Conservation (phyloP, 1,140 invertebrate species). For the Polypedilum vanderplanki region DNA sequence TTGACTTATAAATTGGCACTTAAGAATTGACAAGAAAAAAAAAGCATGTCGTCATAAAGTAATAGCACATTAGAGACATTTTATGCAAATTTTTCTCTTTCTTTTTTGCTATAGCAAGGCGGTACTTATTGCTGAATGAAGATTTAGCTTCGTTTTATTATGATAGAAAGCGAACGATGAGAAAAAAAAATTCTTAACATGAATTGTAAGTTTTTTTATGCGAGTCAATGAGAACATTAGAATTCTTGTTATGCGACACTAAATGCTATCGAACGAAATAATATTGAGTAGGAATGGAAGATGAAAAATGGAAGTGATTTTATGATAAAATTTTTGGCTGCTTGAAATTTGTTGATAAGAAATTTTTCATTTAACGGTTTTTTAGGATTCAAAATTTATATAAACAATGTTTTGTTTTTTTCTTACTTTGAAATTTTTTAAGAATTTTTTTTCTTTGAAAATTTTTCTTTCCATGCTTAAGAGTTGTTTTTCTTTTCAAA, state of each 20-base stretch:
- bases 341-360: no score
- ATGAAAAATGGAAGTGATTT: no score
- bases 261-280: not conserved
- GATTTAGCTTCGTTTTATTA: not conserved
- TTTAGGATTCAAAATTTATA: no score
- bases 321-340: no score
- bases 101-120: not conserved
- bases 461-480: no score
- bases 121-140: not conserved
- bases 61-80: not conserved
- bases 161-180: not conserved
- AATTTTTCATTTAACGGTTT: no score
- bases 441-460: no score
- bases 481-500: no score
- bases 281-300: no score
- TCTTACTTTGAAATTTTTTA: no score
- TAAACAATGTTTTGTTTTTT: no score
- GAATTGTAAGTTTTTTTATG: not conserved
- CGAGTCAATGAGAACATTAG: not conserved
- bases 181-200: not conserved
- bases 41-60: constrained; percentile 12
- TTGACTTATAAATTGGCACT: constrained; percentile 18
- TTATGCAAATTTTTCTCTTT: not conserved
- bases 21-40: not conserved
- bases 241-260: not conserved